phyloP scores from a whole-genome alignment of 2,113 vertebrate genomes.

The Willisornis vidua region DNA sequence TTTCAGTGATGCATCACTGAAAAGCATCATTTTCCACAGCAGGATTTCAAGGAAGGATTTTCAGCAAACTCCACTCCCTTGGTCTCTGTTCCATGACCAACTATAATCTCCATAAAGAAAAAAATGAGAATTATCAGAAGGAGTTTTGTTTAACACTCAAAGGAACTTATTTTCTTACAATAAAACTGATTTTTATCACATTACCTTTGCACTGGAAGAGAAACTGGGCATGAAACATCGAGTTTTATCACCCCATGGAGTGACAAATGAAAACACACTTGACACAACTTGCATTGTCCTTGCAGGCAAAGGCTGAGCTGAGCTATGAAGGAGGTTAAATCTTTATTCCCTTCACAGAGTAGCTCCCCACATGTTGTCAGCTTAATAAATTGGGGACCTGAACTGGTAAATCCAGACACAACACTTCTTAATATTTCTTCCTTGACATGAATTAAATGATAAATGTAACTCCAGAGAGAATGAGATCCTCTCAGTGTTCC shows the following conservation, averaged over 20 bases:
- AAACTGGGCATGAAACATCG: neutral
- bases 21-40: neutral
- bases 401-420: neutral
- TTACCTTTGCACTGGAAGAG: neutral
- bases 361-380: neutral
- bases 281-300: neutral
- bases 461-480: neutral
- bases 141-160: neutral
- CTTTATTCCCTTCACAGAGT: neutral
- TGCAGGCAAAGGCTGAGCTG: neutral
- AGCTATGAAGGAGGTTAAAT: neutral
- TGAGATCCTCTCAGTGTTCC: neutral
- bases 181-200: neutral
- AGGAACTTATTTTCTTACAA: neutral
- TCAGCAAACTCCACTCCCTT: neutral
- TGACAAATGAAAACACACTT: neutral
- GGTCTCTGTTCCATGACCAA: neutral
- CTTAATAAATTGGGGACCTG: neutral
- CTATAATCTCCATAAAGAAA: neutral
- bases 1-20: neutral
- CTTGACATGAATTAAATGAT: neutral
- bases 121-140: neutral
- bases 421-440: neutral
- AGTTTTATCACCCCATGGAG: neutral
- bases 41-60: neutral